phyloP scores from a whole-genome alignment of 2,113 vertebrate genomes.

The Holacanthus passer region DNA sequence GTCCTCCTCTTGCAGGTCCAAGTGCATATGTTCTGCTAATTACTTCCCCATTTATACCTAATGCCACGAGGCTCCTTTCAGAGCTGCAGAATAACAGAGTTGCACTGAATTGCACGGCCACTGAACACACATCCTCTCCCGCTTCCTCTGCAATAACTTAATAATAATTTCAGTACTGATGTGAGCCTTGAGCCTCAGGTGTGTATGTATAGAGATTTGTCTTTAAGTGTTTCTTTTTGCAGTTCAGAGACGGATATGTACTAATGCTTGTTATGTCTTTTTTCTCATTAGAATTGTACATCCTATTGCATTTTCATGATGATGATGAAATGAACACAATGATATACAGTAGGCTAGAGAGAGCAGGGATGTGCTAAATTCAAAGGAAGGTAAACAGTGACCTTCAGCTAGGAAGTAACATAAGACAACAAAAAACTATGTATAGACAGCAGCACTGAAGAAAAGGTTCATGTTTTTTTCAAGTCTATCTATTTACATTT shows the following conservation, averaged over 20 bases:
- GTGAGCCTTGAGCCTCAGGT: constrained; percentile 17
- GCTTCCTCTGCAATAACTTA: constrained; percentile 40
- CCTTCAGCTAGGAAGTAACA: constrained; percentile 10
- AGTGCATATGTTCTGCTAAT: constrained; percentile 70
- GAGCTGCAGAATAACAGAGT: constrained; percentile 34
- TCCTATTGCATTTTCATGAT: not conserved
- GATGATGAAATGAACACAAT: not conserved
- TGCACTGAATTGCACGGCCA: constrained; percentile 36
- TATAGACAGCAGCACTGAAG: not conserved
- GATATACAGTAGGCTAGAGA: not conserved
- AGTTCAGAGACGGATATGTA: not conserved
- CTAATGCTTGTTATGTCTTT: not conserved
- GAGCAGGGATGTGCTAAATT: not conserved
- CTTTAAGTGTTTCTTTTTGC: not conserved
- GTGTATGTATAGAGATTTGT: not conserved
- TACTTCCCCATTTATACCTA: constrained; percentile 66
- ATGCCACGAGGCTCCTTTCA: constrained; percentile 54
- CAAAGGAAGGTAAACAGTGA: not conserved
- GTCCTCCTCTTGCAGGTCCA: constrained; percentile 54
- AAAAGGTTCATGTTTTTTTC: too few relatives aligned
- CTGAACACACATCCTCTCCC: not conserved
- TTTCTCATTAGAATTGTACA: not conserved
- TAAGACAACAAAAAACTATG: not conserved
- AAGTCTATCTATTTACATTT: not conserved
- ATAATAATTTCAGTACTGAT: not conserved